phyloP scores from a whole-genome alignment of 2,888 invertebrate genomes.

The Epirrhoe alternata region DNA sequence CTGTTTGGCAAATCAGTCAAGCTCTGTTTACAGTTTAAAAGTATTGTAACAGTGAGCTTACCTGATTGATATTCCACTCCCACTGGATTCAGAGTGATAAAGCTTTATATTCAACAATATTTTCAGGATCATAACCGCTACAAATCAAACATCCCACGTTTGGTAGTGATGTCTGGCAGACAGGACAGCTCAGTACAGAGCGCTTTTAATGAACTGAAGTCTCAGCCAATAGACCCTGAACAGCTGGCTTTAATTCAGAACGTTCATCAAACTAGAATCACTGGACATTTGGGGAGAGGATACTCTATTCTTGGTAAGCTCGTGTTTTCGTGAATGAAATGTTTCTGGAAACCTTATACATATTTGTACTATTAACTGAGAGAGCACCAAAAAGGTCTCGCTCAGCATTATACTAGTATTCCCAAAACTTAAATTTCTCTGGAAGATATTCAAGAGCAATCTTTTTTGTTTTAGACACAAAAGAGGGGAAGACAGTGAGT shows the following conservation, averaged over 20 bases:
- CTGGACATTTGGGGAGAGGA: slow-evolving; percentile 86
- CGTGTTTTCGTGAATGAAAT: background rate
- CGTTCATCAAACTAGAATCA: slow-evolving; percentile 67
- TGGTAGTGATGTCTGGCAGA: slow-evolving; percentile 84
- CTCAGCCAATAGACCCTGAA: slow-evolving; percentile 70
- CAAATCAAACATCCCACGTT: slow-evolving; percentile 65
- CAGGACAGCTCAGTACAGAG: slow-evolving; percentile 71
- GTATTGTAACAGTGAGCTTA: too few species aligned
- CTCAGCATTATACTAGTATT: too few species aligned
- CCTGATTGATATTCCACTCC: too few species aligned
- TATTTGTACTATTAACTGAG: too few species aligned
- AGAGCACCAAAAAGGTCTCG: too few species aligned
- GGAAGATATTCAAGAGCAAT: background rate
- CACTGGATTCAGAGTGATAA: background rate
- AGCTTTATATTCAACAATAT: background rate
- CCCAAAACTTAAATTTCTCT: too few species aligned
- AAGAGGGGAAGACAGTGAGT: slow-evolving; percentile 58
- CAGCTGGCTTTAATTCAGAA: slow-evolving; percentile 75
- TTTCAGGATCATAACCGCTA: slow-evolving; percentile 47
- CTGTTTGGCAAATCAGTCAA: too few species aligned
- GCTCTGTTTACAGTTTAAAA: too few species aligned
- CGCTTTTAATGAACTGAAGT: slow-evolving; percentile 57
- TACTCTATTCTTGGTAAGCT: slow-evolving; percentile 77
- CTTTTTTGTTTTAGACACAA: slow-evolving; percentile 50
- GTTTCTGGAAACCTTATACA: background rate